phyloP scores from a whole-genome alignment of 64 coral and sea anemone species.

The Stichodactyla helianthus region DNA sequence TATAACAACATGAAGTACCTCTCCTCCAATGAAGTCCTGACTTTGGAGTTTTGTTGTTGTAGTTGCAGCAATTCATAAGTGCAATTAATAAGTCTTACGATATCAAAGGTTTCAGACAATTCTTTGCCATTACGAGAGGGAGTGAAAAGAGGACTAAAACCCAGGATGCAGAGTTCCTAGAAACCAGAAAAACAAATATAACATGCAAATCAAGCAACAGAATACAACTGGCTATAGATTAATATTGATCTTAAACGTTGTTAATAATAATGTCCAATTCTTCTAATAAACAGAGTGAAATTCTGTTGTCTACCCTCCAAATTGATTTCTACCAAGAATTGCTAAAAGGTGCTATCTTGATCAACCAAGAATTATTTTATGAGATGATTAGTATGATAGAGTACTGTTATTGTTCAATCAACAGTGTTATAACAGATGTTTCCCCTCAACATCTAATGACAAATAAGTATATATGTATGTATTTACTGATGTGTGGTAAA shows the following conservation, averaged over 20 bases:
- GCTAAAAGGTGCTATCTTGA: no score
- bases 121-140: constrained; percentile 45
- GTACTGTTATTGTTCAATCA: not conserved
- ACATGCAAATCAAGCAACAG: no score
- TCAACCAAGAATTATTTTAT: no score
- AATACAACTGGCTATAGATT: no score
- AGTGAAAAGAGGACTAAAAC: constrained; percentile 78
- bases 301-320: no score
- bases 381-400: not conserved
- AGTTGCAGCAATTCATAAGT: constrained; percentile 83
- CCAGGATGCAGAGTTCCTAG: constrained; percentile 80
- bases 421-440: not conserved
- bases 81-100: constrained; percentile 88
- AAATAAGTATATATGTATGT: no score
- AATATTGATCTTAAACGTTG: no score
- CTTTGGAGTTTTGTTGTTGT: constrained; percentile 65
- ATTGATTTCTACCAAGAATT: no score
- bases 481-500: not conserved
- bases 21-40: constrained; percentile 75
- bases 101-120: constrained; percentile 76
- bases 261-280: no score
- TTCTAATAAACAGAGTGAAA: no score
- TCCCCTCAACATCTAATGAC: not conserved
- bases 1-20: constrained; percentile 50
- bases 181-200: not conserved